Evolutionary conservation across 2,113 vertebrate genomes (phyloP), one percentile per base, ranked within the genome.

Genomic region (Oncorhynchus mykiss): DNA sequence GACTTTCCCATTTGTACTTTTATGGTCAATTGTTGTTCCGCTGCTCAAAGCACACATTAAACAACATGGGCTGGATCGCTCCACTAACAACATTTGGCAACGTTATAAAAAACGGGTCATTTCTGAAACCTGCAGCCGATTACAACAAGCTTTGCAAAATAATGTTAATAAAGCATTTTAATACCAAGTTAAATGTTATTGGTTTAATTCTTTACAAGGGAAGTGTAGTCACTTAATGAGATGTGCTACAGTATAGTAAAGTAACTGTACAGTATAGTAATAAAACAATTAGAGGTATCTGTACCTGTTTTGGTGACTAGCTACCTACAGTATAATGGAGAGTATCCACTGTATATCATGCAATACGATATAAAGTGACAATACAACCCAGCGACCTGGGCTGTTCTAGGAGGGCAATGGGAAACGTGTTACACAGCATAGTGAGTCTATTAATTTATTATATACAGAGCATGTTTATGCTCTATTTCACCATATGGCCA

Each of bases 401-500:
- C 73, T 74, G 67, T 78, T 83, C 64, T 66, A 78, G 79, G 39
- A 45, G 39, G 39, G 9, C 39, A 45, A 45, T 45, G 39, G 39
- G 39, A 45, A 45, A 45, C 9, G 9, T 45, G 39, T 45, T 9
- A 45, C 39, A 45, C 9, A 45, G 64, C 85, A 86, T 85, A 72
- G 79, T 62, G 67, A 64, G 62, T n/a, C 54, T 66, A 12, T 66
- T 18, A 0, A 13, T 45, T 62, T 62, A n/a, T 24, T 9, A 62
- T 22, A 79, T 72, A 75, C 73, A 78, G 20, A 84, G 68, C 72
- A 7, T 84, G 67, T 74, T 64, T 65, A 29, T 25, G 9, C 70
- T 71, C 76, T 71, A 82, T 62, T 78, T 70, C 57, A 75, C 79
- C 85, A 87, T 62, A 81, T 85, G 66, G 75, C 57, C 67, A 57